Evolutionary conservation across 2,888 invertebrate genomes (phyloP).

Genomic region (Bugulina stolonifera): DNA sequence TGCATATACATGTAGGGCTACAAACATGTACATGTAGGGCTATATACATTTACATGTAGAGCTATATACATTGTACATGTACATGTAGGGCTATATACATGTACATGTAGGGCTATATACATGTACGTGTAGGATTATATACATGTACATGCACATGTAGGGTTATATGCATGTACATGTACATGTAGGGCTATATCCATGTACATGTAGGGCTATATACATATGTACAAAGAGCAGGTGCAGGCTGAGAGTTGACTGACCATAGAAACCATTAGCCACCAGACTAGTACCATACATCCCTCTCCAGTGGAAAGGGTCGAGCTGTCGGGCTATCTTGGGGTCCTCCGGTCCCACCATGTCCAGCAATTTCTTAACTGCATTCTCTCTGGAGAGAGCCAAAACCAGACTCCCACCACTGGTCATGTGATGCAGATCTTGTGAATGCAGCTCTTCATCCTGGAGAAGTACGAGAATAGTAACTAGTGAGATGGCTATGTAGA

Average conservation of each 20-base stretch:
- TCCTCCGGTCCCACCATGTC: constrained; percentile 45
- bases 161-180: not conserved
- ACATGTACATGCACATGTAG: not conserved
- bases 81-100: no score
- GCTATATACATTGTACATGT: no score
- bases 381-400: constrained; percentile 42
- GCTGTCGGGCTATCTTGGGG: constrained; percentile 38
- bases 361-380: constrained; percentile 42
- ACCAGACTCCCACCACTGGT: constrained; percentile 37
- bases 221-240: not conserved
- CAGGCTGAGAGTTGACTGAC: constrained; percentile 33
- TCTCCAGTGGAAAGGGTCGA: constrained; percentile 42
- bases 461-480: no score
- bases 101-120: no score
- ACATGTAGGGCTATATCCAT: not conserved
- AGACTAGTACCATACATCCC: constrained; percentile 42
- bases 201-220: not conserved
- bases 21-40: no score
- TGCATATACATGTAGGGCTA: no score
- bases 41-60: no score
- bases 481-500: no score
- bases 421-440: constrained; percentile 36
- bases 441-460: constrained; percentile 20
- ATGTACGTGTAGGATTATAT: not conserved
- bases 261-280: constrained; percentile 43